Conservation (phyloP, 2,888 invertebrate genomes). For the Hemaris fuciformis region DNA sequence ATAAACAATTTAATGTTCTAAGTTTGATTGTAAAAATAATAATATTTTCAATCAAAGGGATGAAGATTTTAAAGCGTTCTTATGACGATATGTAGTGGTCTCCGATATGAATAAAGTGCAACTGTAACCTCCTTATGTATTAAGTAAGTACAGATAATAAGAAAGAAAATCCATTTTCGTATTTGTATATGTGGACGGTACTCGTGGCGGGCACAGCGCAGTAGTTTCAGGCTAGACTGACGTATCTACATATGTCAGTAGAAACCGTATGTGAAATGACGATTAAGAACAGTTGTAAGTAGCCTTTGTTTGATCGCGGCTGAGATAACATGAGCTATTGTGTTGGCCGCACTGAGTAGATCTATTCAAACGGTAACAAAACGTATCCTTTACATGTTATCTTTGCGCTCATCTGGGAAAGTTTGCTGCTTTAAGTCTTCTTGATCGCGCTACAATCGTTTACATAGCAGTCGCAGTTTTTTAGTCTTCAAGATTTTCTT, state of each 20-base stretch:
- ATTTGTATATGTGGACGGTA: slow-evolving; percentile 2
- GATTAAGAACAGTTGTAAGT: slow-evolving; percentile 80
- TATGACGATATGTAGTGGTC: too few species aligned
- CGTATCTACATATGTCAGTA: slow-evolving; percentile 54
- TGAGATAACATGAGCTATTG: slow-evolving; percentile 66
- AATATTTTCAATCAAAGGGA: too few species aligned
- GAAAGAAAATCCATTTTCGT: not conserved
- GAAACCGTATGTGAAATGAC: slow-evolving; percentile 79
- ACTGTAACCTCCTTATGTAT: too few species aligned
- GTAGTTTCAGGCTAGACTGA: slow-evolving; percentile 60
- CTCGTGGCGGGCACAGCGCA: not conserved
- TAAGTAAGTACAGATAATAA: not conserved
- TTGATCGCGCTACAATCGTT: not conserved
- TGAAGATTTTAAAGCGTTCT: too few species aligned
- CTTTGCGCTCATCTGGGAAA: slow-evolving; percentile 7
- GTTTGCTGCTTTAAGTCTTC: not conserved
- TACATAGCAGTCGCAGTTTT: not conserved
- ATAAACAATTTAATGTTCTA: too few species aligned
- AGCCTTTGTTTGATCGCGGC: slow-evolving; percentile 74
- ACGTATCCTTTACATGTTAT: slow-evolving; percentile 14
- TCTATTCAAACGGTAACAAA: slow-evolving; percentile 44
- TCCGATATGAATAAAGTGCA: too few species aligned
- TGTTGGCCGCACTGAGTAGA: slow-evolving; percentile 42
- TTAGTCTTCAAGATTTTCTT: not conserved
- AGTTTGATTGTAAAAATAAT: too few species aligned